Evolutionary conservation across 2,113 vertebrate genomes (phyloP).

Genomic region (Pygoscelis adeliae): DNA sequence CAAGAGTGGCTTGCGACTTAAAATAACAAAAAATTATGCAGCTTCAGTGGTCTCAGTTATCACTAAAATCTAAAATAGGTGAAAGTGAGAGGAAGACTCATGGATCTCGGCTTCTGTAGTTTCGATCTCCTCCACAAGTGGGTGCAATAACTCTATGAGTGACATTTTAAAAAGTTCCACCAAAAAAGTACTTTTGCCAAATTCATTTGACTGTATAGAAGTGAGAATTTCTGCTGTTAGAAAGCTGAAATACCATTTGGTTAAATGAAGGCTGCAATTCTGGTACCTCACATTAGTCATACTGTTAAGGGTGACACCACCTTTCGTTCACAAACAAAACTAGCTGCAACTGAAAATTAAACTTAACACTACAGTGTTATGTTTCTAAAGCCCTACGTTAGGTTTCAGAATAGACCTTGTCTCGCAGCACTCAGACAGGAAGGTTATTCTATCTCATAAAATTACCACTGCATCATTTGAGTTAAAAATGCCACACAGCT

Average conservation of each 20-base stretch:
- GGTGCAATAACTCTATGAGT: neutral
- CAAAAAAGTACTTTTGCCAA: neutral
- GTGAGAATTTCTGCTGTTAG: neutral
- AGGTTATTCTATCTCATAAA: neutral
- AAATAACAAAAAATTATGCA: neutral
- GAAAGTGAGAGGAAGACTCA: neutral
- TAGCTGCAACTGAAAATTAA: neutral
- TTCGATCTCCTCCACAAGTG: conserved; percentile 41
- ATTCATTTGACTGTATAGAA: neutral
- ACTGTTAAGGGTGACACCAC: neutral
- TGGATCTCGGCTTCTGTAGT: neutral
- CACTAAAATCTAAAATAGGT: neutral
- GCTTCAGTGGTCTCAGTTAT: neutral
- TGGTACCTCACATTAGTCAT: neutral
- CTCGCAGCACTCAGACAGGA: neutral
- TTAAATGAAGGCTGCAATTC: neutral
- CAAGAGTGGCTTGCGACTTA: neutral
- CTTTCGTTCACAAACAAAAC: neutral
- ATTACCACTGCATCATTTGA: neutral
- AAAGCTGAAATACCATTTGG: neutral
- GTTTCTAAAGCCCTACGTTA: neutral
- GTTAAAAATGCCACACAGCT: neutral
- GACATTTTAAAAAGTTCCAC: neutral
- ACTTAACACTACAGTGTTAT: neutral
- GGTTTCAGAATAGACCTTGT: neutral